Evolutionary conservation across 2,797 vertebrate species (phyloP).

Genomic region (Chrosomus eos): DNA sequence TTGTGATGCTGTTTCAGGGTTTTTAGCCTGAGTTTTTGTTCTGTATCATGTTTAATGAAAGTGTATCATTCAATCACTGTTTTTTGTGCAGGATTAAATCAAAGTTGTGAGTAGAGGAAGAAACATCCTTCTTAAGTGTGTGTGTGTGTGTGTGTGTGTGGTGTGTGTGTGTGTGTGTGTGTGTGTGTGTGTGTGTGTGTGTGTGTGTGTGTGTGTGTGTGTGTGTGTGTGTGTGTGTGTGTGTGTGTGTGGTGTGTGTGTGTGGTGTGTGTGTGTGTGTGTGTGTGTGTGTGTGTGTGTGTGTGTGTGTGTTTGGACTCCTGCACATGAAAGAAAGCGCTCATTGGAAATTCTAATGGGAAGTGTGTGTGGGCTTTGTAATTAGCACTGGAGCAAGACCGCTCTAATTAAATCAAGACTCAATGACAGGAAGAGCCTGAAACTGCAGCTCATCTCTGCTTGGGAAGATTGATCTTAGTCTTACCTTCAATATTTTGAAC

Average conservation of each 20-base stretch:
- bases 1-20: not conserved
- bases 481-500: not conserved
- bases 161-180: conserved; percentile 31
- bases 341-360: conserved; percentile 32
- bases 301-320: conserved; percentile 21
- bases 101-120: not conserved
- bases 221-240: conserved; percentile 31
- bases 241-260: conserved; percentile 35
- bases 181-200: conserved; percentile 29
- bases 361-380: conserved; percentile 9
- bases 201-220: conserved; percentile 35
- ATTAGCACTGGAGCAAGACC: conserved; percentile 10
- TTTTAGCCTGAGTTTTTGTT: not conserved
- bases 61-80: not conserved
- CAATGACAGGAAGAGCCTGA: conserved; percentile 8
- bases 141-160: conserved; percentile 37
- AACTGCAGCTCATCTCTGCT: not conserved
- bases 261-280: conserved; percentile 19
- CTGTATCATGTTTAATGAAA: no score
- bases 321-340: conserved; percentile 25
- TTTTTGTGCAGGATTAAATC: not conserved
- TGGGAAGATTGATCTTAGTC: not conserved
- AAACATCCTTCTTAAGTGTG: conserved; percentile 6
- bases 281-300: conserved; percentile 34
- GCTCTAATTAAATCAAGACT: conserved; percentile 30